Evolutionary conservation across 2,797 vertebrate genomes (phyloP).

Genomic region (Clarias platycephalus): DNA sequence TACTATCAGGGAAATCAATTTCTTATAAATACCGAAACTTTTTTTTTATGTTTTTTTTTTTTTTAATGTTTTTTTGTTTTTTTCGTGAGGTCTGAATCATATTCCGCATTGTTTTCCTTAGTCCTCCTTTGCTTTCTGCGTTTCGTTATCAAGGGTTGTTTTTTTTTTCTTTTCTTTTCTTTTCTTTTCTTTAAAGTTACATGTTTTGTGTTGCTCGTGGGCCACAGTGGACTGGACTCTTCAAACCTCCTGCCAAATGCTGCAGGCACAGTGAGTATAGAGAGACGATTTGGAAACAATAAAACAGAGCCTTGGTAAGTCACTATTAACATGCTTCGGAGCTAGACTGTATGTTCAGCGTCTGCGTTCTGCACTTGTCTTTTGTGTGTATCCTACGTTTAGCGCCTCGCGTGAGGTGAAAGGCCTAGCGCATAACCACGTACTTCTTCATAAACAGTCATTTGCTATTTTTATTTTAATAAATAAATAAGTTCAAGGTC

Average conservation of each 20-base stretch:
- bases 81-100: conserved; percentile 19
- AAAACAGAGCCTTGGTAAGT: conserved; percentile 65
- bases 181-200: conserved; percentile 26
- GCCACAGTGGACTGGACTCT: conserved; percentile 55
- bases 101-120: conserved; percentile 13
- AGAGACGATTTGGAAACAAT: conserved; percentile 57
- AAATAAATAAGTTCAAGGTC: neutral
- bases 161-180: neutral
- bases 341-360: conserved; percentile 28
- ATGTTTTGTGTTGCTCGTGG: conserved; percentile 48
- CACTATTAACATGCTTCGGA: conserved; percentile 51
- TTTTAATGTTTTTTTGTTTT: neutral
- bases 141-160: conserved; percentile 41
- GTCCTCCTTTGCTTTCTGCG: conserved; percentile 44
- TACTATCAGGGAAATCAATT: conserved; percentile 55
- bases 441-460: too few species aligned
- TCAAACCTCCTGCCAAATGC: conserved; percentile 52
- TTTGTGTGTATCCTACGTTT: conserved; percentile 4
- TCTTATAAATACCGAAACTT: conserved; percentile 58
- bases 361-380: conserved; percentile 54
- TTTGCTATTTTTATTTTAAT: conserved; percentile 8
- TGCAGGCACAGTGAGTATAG: conserved; percentile 49
- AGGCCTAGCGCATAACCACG: conserved; percentile 17
- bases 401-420: conserved; percentile 10
- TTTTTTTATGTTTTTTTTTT: conserved; percentile 29